Evolutionary conservation across 2,888 invertebrate species (phyloP), one percentile per base, ranked within the genome.

Genomic region (Hyposoter didymator): DNA sequence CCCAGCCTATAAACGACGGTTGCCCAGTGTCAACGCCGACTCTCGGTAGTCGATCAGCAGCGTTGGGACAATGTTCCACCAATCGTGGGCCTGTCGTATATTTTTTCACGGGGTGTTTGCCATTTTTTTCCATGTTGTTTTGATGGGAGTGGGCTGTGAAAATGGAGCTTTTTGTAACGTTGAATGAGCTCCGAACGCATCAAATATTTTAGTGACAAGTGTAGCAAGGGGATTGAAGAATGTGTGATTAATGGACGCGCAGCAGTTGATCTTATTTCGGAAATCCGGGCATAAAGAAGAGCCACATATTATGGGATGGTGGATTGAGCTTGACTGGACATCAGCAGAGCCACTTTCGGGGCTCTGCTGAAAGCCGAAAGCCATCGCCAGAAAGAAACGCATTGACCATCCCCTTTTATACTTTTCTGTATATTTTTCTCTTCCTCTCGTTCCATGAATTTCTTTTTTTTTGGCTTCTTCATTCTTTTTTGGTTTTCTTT

Each of bases 221-320:
- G 28, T 59, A 28, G 28, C 28, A 17, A 59, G 52, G 66, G 32
- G 52, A 39, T 39, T 59, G 52, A 47, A 52, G 32, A 70, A 28
- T 19, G 2, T 19, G 32, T 79, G 69, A 70, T 70, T 6, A 66
- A 85, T 85, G 84, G 62, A 75, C 35, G 64, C 35, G 10, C 10
- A 39, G 39, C 39, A 32, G 73, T 74, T 74, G 78, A 43, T 81
- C 62, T 43, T 78, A 69, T 85, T 82, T 78, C 74, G 73, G 19
- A 47, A 78, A 75, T 74, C 78, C 45, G n/a, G 49, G 35, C 19
- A 49, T 43, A 64, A 74, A 69, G 45, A 62, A 55, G 45, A 75
- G 49, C 78, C 45, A 17, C 66, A 76, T 81, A 59, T 78, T 47
- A 59, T 74, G 19, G 47, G 32, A 14, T 19, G 35, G 35, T 12